A percentile compares a stretch with the other conserved stretches of the same genome.
phyloP scores from a whole-genome alignment of 2,888 invertebrate genomes.

The Notocelia uddmanniana region DNA sequence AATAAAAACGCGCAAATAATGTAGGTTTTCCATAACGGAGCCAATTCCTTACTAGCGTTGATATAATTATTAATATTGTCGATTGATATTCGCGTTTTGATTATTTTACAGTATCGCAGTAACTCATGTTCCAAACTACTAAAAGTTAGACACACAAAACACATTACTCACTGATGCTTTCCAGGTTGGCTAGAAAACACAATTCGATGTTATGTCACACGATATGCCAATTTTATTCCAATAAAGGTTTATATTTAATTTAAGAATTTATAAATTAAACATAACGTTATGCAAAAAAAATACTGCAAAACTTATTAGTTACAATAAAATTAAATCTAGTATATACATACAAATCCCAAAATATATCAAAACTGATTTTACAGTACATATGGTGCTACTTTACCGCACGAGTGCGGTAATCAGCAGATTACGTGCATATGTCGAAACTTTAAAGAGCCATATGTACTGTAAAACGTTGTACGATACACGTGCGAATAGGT shows the following conservation, averaged over 20 bases:
- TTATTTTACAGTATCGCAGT: background rate
- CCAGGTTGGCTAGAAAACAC: conserved; percentile 88
- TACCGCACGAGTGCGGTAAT: no score
- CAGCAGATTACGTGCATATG: no score
- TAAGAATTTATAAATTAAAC: conserved; percentile 9
- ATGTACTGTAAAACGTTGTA: no score
- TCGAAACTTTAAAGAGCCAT: no score
- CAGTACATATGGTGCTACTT: no score
- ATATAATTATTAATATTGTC: background rate
- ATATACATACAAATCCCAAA: no score
- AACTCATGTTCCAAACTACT: conserved; percentile 21
- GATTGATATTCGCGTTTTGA: background rate
- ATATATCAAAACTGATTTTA: no score
- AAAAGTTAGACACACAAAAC: conserved; percentile 14
- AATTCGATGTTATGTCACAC: conserved; percentile 44
- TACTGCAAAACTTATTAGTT: background rate
- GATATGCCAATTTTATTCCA: background rate
- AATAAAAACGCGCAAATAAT: no score
- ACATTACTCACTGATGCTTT: conserved; percentile 82
- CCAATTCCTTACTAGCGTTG: no score
- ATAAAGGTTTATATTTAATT: background rate
- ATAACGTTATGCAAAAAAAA: background rate
- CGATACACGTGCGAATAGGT: no score
- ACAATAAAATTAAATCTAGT: background rate
- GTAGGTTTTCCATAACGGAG: no score